Base-by-base conservation (phyloP, 2,113 vertebrate species). In the Hylia prasina region DNA sequence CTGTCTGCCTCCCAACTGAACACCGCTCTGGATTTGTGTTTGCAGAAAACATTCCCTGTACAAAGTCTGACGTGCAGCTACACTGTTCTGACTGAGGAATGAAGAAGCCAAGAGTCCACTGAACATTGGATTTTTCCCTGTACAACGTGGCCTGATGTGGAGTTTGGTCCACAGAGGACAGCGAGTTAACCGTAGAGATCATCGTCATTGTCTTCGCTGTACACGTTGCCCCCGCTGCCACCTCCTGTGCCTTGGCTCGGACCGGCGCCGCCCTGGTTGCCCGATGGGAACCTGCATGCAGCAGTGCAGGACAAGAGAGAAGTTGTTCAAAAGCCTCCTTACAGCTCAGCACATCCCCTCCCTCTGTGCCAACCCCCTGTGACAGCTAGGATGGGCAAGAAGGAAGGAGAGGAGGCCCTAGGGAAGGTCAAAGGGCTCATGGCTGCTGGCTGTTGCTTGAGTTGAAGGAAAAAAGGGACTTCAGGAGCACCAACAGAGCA, bases 121-220 rank as follows among this genome's bases (percentile, higher is more conserved):
- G 98, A 99, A 99, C 98, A 97, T 93, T 97, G 98, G 98, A 98
- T 98, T 95, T 92, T 90, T 82, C 78, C 98, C 98, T 98, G 98
- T 98, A 99, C 98, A 99, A 97, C 94, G 93, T 97, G 98, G 98
- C 97, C 97, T 96, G 97, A 69, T 92, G 61, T 87, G 95, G 77
- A 97, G 97, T 96, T 98, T 96, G 95, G 93, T 97, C 96, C 97
- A 86, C 96, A 16, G 21, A 96, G 96, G 97, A 97, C 94, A 93
- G 94, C 51, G 76, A 77, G 72, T 99, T 99, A 99, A 98, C 99
- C 99, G 17, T 99, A 99, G 92, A 99, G 99, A 97, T 99, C 99
- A 19, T 99, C 99, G 0, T 99, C 99, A 51, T 99, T 99, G 97
- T 99, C 99, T 98, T 99, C 99, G 8, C 98, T 99, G 98, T 99